Conservation (phyloP, 2,113 vertebrate species). For the Bostrychus sinensis region DNA sequence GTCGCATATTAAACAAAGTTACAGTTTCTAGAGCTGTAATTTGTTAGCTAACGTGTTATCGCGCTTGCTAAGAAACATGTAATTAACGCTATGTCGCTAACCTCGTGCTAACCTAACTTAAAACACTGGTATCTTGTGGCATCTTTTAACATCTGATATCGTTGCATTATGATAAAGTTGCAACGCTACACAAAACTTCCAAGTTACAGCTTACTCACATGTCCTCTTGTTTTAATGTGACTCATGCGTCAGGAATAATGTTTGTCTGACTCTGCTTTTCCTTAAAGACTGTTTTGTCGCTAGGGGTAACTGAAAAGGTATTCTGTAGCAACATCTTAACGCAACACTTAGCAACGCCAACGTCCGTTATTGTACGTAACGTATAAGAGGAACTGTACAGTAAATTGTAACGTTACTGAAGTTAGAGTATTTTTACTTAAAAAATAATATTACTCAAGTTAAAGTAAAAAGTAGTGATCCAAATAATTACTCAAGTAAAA, state of each 20-base stretch:
- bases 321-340: neutral
- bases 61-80: neutral
- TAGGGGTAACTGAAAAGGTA: slow-evolving; percentile 35
- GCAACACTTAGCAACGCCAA: neutral
- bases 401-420: no score
- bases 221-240: slow-evolving; percentile 1
- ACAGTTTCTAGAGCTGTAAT: neutral
- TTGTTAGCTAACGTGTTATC: neutral
- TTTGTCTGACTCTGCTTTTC: slow-evolving; percentile 17
- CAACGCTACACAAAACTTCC: no score
- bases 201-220: no score
- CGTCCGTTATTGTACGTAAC: neutral
- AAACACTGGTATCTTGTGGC: no score
- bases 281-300: slow-evolving; percentile 58
- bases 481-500: no score
- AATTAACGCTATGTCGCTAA: neutral
- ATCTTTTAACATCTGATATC: no score
- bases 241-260: slow-evolving; percentile 17
- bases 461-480: no score
- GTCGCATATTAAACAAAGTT: neutral
- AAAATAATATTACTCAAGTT: no score
- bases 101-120: no score
- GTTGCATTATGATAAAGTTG: no score
- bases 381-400: no score
- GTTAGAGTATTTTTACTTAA: no score